Conservation (phyloP, 2,888 invertebrate species). For the Phragmatobia fuliginosa region DNA sequence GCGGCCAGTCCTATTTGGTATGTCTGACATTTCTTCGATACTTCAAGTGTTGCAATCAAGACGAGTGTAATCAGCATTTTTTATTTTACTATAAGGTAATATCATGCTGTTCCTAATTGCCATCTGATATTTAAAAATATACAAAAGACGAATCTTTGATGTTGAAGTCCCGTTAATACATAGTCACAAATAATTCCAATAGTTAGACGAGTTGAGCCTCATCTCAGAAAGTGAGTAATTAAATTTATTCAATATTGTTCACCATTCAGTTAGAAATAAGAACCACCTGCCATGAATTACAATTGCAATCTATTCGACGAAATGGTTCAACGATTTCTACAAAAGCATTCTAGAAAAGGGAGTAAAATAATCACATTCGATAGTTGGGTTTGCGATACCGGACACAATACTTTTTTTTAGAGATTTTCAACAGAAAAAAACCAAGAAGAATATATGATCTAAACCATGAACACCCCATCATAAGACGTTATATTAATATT, state of each 20-base stretch:
- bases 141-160: background rate
- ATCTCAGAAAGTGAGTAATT: background rate
- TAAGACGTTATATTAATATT: background rate
- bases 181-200: background rate
- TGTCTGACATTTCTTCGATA: conserved; percentile 16
- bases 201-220: background rate
- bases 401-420: background rate
- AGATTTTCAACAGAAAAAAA: background rate
- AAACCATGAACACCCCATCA: background rate
- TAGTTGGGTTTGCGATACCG: background rate
- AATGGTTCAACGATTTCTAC: background rate
- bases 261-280: background rate
- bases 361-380: background rate
- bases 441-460: background rate
- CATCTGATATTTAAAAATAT: background rate
- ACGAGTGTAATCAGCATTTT: background rate
- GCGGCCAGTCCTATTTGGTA: conserved; percentile 9
- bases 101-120: background rate
- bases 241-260: background rate
- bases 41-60: background rate
- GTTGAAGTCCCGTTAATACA: background rate
- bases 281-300: background rate
- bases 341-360: no score
- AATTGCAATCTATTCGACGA: background rate
- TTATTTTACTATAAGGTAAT: background rate